phyloP scores from a whole-genome alignment of 2,888 invertebrate genomes.

The Megaustenia siamemsis region DNA sequence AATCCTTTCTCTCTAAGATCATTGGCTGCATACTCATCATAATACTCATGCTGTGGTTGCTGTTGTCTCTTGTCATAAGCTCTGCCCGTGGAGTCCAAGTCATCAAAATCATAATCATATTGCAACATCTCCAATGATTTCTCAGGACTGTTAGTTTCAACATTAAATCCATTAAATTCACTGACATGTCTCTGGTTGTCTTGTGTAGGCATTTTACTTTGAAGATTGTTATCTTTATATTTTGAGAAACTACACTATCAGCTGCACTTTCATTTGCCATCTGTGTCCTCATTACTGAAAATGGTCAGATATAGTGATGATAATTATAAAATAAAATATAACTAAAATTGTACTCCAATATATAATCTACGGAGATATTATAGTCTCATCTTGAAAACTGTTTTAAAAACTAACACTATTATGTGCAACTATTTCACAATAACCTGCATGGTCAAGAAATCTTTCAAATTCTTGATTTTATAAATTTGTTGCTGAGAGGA shows the following conservation, averaged over 20 bases:
- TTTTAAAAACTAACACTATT: too few species aligned
- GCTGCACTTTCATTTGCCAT: not conserved
- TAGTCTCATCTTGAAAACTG: too few species aligned
- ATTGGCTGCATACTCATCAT: constrained; percentile 57
- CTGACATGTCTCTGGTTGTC: not conserved
- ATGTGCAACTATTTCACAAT: too few species aligned
- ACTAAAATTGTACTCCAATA: too few species aligned
- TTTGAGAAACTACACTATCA: not conserved
- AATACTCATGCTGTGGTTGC: constrained; percentile 48
- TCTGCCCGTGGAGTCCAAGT: not conserved
- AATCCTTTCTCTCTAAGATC: constrained; percentile 51
- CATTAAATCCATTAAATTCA: not conserved
- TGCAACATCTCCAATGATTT: constrained; percentile 32
- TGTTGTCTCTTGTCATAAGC: constrained; percentile 35
- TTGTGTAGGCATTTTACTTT: not conserved
- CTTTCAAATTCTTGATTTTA: too few species aligned
- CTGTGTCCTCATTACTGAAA: not conserved
- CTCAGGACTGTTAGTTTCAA: not conserved
- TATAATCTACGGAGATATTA: too few species aligned
- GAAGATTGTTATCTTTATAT: not conserved
- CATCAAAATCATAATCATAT: constrained; percentile 45
- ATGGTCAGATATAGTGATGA: too few species aligned
- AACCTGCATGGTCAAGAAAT: too few species aligned
- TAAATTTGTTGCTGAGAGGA: too few species aligned
- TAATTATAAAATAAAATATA: too few species aligned